These are phyloP conservation scores for Cotesia vestalis DNA, from an alignment of 1,140 invertebrate species.

Conservation along the genomic window DNA sequence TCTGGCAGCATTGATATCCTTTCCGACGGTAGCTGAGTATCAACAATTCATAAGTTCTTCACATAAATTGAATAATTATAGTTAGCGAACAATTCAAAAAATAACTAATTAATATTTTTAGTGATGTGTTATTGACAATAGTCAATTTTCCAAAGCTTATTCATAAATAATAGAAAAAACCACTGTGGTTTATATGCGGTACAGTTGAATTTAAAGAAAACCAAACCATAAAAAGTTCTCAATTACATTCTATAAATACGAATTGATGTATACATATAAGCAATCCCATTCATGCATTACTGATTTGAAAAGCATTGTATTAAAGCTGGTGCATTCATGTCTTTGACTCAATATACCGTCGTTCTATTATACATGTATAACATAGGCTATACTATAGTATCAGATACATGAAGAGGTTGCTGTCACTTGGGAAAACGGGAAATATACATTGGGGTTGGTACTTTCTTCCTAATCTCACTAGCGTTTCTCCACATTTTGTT, in stretches of 20 bases:
- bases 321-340: conserved; percentile 52
- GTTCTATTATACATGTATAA: conserved; percentile 40
- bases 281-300: conserved; percentile 48
- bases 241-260: too few relatives aligned
- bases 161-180: too few relatives aligned
- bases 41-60: conserved; percentile 3
- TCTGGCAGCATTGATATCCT: background rate
- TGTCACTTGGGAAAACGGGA: conserved; percentile 52
- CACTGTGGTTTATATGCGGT: too few relatives aligned
- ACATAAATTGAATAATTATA: too few relatives aligned
- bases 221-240: too few relatives aligned
- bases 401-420: conserved; percentile 43
- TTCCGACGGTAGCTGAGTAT: background rate
- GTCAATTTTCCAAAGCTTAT: too few relatives aligned
- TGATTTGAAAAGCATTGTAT: conserved; percentile 63
- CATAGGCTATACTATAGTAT: background rate
- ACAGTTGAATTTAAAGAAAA: too few relatives aligned
- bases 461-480: conserved; percentile 35
- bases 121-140: too few relatives aligned
- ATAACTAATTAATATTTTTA: too few relatives aligned
- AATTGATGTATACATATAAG: background rate
- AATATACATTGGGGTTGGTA: conserved; percentile 52
- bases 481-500: conserved; percentile 3
- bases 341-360: conserved; percentile 52
- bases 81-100: too few relatives aligned